Evolutionary conservation across 2,113 vertebrate genomes (phyloP), one percentile per base, ranked within the genome.

Genomic region (Callocephalon fimbriatum): DNA sequence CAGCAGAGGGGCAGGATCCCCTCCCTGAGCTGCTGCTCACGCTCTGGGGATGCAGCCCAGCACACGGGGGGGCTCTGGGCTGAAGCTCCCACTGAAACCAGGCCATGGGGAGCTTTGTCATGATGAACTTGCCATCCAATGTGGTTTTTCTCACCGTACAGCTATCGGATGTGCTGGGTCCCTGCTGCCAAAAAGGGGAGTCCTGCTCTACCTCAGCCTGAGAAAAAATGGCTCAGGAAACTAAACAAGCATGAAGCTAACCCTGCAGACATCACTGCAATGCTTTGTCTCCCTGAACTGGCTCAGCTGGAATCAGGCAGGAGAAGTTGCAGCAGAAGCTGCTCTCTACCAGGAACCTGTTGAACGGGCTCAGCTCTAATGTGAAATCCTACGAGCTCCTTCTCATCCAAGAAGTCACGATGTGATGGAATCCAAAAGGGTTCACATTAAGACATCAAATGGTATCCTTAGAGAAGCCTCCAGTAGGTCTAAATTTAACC

Each of bases 261-360:
- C 21, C 8, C 26, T 48, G 72, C 13, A 8, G 35, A 53, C 15
- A 9, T 5, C 14, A 8, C 3, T 23, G 2, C 0, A 19, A 26
- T 5, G 20, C 35, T 44, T 32, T 2, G 29, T 31, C 31, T 48
- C 44, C 50, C 61, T 0, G 1, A n/a, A 19, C 40, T 9, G 38
- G 3, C 75, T 22, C 65, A 80, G 72, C 23, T 1, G 2, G 68
- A 58, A 48, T 26, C 56, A 37, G 54, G 58, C 29, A 26, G 62
- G 35, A 44, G 47, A 12, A 89, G 44, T 3, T 14, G 47, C 5
- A 61, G 62, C 42, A 44, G 82, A 26, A 54, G 31, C 17, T 6
- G 31, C 47, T 22, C 50, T 42, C 42, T 68, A 50, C 38, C 38
- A 79, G 22, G 35, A 22, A 29, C 67, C 84, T 56, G 6, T 38